Base-by-base conservation (phyloP, 2,113 vertebrate genomes). In the Ochotona curzoniae region DNA sequence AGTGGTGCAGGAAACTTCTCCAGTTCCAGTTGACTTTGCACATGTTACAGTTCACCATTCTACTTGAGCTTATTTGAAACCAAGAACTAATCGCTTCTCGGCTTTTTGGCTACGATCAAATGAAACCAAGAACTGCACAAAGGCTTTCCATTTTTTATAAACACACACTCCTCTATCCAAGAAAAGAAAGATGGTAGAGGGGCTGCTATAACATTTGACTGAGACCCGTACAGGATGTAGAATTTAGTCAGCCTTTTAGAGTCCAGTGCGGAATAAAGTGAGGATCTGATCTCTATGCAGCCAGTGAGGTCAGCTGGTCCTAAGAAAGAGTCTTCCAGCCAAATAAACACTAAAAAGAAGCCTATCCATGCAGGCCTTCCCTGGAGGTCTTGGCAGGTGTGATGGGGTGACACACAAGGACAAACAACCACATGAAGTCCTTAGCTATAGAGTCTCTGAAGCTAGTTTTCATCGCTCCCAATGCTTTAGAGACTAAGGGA, bases 161-260 rank as follows among this genome's bases (percentile, higher is more conserved):
- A 94, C 51, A 78, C 25, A 47, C 54, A 87, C 32, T 47, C 51
- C 49, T 89, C 47, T 87, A 15, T 80, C n/a, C 54, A 87, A 64
- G 23, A 74, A 87, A 82, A 93, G 3, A 82, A 93, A 13, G 66
- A 51, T 44, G 49, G 18, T 28, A 54, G 84, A 54, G n/a, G 38
- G 17, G 18, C 28, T 80, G 13, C 79, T 79, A n/a, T 51, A 75
- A 83, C 35, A 75, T n/a, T 18, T 9, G 10, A 47, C 20, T 60
- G 13, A 60, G 20, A 60, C n/a, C 15, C 54, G 61, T 18, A 60
- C 49, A 47, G 32, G 13, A 32, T 44, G 32, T 17, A 67, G 91
- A n/a, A 64, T 64, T 63, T 80, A 71, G 64, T 71, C 74, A 32
- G n/a, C 11, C 32, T 80, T 32, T 74, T 66, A n/a, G n/a, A 74